phyloP scores from a whole-genome alignment of 1,140 invertebrate genomes.

The Dolichoris vasculosae region DNA sequence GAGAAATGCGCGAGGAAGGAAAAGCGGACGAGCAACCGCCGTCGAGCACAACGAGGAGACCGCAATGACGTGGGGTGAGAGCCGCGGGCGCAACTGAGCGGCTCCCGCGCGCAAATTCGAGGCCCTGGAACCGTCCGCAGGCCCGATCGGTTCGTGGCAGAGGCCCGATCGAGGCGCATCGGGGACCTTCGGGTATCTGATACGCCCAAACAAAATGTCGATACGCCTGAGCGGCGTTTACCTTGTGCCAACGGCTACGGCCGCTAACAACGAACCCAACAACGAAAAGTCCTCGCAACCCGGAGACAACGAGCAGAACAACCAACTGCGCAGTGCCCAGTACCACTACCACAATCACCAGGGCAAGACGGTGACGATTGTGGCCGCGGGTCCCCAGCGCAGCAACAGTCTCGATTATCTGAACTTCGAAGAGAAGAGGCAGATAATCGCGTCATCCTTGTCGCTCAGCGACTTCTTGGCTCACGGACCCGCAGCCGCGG shows the following conservation, averaged over 20 bases:
- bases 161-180: neutral
- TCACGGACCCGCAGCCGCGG: conserved; percentile 79
- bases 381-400: conserved; percentile 79
- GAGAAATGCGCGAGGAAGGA: neutral
- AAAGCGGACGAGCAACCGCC: neutral
- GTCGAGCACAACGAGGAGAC: neutral
- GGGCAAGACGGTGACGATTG: conserved; percentile 76
- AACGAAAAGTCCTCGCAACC: conserved; percentile 38
- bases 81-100: neutral
- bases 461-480: conserved; percentile 90
- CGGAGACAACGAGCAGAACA: conserved; percentile 62
- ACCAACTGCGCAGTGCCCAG: conserved; percentile 66
- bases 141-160: neutral
- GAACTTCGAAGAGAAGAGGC: conserved; percentile 92
- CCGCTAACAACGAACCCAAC: conserved; percentile 63
- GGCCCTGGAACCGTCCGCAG: neutral
- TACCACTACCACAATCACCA: conserved; percentile 66
- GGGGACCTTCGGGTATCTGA: neutral
- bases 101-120: neutral
- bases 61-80: conserved; percentile 21
- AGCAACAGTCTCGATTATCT: conserved; percentile 91
- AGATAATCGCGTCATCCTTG: conserved; percentile 89
- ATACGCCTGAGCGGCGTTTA: conserved; percentile 72
- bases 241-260: conserved; percentile 64
- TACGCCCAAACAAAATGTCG: conserved; percentile 62